These are phyloP conservation scores for Sardina pilchardus DNA, from an alignment of 2,113 vertebrate species.

Conservation along the genomic window DNA sequence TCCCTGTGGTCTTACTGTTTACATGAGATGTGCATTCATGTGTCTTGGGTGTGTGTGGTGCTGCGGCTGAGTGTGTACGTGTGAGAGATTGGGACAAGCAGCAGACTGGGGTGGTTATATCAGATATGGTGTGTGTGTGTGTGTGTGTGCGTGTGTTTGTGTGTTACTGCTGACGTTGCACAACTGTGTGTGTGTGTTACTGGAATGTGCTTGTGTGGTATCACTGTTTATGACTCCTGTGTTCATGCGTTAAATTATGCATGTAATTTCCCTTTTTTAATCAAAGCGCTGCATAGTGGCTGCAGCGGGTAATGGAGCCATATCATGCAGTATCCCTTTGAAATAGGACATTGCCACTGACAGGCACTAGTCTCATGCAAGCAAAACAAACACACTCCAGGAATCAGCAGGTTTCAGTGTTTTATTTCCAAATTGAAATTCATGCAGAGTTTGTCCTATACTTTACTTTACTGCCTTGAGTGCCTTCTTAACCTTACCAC, in stretches of 20 bases:
- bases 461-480: too few relatives aligned
- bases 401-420: not conserved
- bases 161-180: constrained; percentile 7
- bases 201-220: not conserved
- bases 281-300: not conserved
- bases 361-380: not conserved
- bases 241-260: constrained; percentile 10
- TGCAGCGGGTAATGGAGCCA: not conserved
- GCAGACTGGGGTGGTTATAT: constrained; percentile 9
- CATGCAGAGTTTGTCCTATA: not conserved
- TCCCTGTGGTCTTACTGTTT: constrained; percentile 5
- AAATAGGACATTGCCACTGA: not conserved
- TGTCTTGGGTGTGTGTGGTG: not conserved
- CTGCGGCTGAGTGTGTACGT: not conserved
- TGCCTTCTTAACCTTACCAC: not conserved
- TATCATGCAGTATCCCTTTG: not conserved
- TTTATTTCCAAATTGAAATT: not conserved
- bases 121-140: not conserved
- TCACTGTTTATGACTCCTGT: not conserved
- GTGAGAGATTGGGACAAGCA: not conserved
- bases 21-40: constrained; percentile 6
- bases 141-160: not conserved
- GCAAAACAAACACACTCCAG: not conserved
- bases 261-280: constrained; percentile 1
- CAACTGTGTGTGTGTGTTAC: not conserved